A percentile compares a stretch with the other conserved stretches of the same genome.
These are phyloP conservation scores for Varanus komodoensis DNA, from an alignment of 2,113 vertebrate species.

Conservation along the genomic window DNA sequence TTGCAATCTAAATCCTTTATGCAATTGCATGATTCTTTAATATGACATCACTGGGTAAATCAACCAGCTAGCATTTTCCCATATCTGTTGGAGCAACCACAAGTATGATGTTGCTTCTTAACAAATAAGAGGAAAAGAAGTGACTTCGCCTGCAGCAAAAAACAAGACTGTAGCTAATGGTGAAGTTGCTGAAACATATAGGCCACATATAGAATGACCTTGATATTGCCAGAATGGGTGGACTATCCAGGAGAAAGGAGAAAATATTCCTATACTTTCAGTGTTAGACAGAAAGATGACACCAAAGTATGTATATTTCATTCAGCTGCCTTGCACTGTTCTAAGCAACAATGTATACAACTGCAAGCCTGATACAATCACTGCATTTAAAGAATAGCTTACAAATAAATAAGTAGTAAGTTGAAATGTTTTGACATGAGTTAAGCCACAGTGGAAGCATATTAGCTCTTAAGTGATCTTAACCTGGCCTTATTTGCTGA, in stretches of 20 bases:
- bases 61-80: neutral
- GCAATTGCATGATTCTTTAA: neutral
- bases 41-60: neutral
- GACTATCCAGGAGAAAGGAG: neutral
- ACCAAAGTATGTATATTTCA: neutral
- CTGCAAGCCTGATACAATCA: slow-evolving; percentile 6
- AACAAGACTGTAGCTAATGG: neutral
- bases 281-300: neutral
- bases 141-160: neutral
- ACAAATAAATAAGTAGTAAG: slow-evolving; percentile 32
- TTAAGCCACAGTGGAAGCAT: slow-evolving; percentile 12
- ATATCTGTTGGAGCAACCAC: neutral
- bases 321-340: neutral
- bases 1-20: neutral
- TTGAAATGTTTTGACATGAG: slow-evolving; percentile 13
- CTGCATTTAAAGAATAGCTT: slow-evolving; percentile 4
- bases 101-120: neutral
- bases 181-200: neutral
- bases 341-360: neutral
- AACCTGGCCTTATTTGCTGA: neutral
- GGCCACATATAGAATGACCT: too few relatives aligned
- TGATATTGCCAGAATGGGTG: neutral
- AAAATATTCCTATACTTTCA: neutral
- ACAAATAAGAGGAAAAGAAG: neutral
- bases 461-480: slow-evolving; percentile 1